A percentile compares a stretch with the other conserved stretches of the same genome.
phyloP scores from a whole-genome alignment of 2,113 vertebrate genomes.

The Cichladusa arquata region DNA sequence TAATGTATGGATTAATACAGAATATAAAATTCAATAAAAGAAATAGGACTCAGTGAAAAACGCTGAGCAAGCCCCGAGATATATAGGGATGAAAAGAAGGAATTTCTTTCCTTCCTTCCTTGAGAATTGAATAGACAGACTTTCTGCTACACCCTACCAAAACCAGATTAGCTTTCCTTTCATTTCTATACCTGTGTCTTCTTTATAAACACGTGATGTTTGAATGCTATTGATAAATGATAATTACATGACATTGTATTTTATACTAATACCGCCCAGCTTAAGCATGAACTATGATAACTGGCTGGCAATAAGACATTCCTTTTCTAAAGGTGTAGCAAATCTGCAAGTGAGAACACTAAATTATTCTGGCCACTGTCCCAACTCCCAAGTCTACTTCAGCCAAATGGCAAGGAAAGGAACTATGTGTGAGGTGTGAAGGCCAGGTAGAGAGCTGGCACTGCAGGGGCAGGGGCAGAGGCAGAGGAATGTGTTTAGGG shows the following conservation, averaged over 20 bases:
- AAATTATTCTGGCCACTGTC: not conserved
- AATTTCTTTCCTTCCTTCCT: not conserved
- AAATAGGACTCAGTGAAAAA: not conserved
- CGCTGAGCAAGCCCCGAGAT: not conserved
- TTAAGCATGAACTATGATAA: not conserved
- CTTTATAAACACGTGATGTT: not conserved
- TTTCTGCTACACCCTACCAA: not conserved
- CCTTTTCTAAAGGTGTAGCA: not conserved
- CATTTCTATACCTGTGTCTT: not conserved
- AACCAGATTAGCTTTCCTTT: not conserved
- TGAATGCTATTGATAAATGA: not conserved
- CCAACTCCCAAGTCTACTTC: not conserved
- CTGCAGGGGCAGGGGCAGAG: not conserved
- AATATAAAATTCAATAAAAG: not conserved
- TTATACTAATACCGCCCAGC: not conserved
- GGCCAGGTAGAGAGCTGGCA: not conserved
- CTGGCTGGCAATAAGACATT: not conserved
- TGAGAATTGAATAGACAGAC: not conserved
- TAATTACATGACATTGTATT: not conserved
- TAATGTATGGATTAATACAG: not conserved
- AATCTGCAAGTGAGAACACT: not conserved
- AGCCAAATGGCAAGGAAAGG: not conserved
- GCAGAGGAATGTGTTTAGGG: not conserved
- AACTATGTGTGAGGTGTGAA: not conserved
- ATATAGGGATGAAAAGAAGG: not conserved